Evolutionary conservation across 2,888 invertebrate genomes (phyloP), one percentile per base, ranked within the genome.

Genomic region (Epinotia bilunana): DNA sequence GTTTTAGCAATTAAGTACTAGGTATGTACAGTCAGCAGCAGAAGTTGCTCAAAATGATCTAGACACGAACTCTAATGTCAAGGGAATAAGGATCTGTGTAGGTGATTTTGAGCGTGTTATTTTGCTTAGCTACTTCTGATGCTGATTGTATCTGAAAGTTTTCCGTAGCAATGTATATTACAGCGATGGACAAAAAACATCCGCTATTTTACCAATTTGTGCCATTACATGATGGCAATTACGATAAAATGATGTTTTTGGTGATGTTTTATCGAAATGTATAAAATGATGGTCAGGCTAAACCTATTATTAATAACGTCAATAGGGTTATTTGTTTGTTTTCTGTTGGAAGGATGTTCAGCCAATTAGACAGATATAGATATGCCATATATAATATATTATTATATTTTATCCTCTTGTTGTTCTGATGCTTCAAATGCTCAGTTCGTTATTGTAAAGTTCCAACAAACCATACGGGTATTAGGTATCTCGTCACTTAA

Each of bases 171-270:
- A 53, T 33, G 16, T 6, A 20, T 33, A 49, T 49, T 13, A n/a
- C 46, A 57, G 33, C 49, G 58, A 64, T 64, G 20, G 57, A 62
- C 46, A 57, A 46, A 33, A 18, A 57, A 74, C 65, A 60, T 74
- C 70, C 70, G 70, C 64, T 65, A 49, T 74, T 74, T 18, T 23
- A 20, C 20, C 39, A 63, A 46, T 60, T 49, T 23, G 53, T 60
- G 39, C 23, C 64, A 46, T 70, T 61, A 63, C 57, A 58, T 53
- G 58, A 62, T 57, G 63, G 20, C 62, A 23, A 57, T 69, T 72
- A 55, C 16, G 55, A 55, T 57, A 64, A 64, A 23, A 57, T 23
- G 46, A 65, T 46, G 33, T 65, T 63, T 33, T 72, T 53, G 58
- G 28, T 67, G 53, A 60, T 33, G 49, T 67, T 65, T 18, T 11